These are phyloP conservation scores for Brachypterus glaber DNA, from an alignment of 2,888 invertebrate genomes.

Conservation along the genomic window DNA sequence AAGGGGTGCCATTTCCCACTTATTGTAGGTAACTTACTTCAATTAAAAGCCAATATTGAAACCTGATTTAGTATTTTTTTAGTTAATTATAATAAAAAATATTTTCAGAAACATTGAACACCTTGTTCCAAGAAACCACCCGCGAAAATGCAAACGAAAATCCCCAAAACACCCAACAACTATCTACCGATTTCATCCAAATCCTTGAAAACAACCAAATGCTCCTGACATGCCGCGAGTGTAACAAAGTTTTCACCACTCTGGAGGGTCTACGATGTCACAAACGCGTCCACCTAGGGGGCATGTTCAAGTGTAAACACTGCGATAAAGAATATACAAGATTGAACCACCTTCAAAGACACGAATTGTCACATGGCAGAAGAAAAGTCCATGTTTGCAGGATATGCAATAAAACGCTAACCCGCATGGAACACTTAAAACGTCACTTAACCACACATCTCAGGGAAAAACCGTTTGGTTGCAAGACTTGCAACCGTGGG, in stretches of 20 bases:
- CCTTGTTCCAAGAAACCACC: conserved; percentile 12
- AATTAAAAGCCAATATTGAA: too few relatives aligned
- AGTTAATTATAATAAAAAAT: not conserved
- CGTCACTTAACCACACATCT: conserved; percentile 38
- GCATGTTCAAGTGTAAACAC: conserved; percentile 36
- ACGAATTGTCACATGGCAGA: conserved; percentile 35
- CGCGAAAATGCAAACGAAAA: not conserved
- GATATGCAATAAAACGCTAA: conserved; percentile 39
- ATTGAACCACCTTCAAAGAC: conserved; percentile 36
- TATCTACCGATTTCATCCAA: conserved; percentile 33
- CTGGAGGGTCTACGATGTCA: conserved; percentile 35
- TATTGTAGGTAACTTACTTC: too few relatives aligned
- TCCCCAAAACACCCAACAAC: not conserved
- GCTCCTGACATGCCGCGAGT: conserved; percentile 35
- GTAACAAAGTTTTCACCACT: conserved; percentile 37
- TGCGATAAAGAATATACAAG: conserved; percentile 38
- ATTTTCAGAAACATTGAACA: conserved; percentile 24
- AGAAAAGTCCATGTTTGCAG: conserved; percentile 39
- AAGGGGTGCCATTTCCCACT: too few relatives aligned
- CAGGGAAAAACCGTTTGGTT: conserved; percentile 38
- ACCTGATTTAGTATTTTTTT: conserved; percentile 1
- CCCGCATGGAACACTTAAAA: conserved; percentile 38
- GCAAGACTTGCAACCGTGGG: conserved; percentile 37
- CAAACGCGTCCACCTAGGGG: conserved; percentile 35
- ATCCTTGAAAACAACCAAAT: conserved; percentile 37